Percentiles rank a stretch among this genome's conserved stretches.
Evolutionary conservation across 1,140 invertebrate genomes (phyloP).

Genomic region (Antheraea mylitta): DNA sequence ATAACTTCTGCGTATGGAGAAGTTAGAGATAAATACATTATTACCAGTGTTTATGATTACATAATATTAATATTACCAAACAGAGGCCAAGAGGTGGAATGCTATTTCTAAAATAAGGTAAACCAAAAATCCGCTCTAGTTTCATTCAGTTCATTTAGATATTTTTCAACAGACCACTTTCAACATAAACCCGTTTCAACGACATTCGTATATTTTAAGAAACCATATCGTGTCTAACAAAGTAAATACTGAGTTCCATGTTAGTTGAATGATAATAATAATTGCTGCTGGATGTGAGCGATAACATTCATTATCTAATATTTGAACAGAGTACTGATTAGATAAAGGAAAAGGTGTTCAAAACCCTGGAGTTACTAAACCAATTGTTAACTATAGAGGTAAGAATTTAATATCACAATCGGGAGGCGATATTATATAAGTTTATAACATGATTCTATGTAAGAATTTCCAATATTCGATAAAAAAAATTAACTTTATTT

Average conservation of each 20-base stretch:
- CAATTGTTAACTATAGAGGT: slow-evolving; percentile 17
- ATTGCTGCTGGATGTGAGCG: slow-evolving; percentile 67
- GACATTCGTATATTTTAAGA: slow-evolving; percentile 20
- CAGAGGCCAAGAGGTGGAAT: not conserved
- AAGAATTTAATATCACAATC: not conserved
- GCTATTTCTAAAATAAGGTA: not conserved
- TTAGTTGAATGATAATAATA: slow-evolving; percentile 69
- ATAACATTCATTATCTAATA: slow-evolving; percentile 71
- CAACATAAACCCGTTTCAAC: slow-evolving; percentile 6
- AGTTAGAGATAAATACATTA: too few species aligned
- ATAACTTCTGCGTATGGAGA: too few species aligned
- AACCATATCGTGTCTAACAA: slow-evolving; percentile 56
- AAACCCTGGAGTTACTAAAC: slow-evolving; percentile 36
- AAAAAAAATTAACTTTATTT: too few species aligned
- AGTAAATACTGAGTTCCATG: slow-evolving; percentile 60
- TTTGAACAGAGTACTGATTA: slow-evolving; percentile 68
- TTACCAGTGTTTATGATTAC: not conserved
- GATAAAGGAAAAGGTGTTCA: slow-evolving; percentile 58
- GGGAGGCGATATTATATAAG: not conserved
- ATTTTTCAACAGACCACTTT: not conserved
- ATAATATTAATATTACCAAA: not conserved
- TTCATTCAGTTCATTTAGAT: not conserved
- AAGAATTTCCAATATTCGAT: too few species aligned
- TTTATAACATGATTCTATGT: not conserved
- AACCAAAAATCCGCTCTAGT: not conserved